phyloP scores from a whole-genome alignment of 2,797 vertebrate species.

The Gymnoscopelus braueri region DNA sequence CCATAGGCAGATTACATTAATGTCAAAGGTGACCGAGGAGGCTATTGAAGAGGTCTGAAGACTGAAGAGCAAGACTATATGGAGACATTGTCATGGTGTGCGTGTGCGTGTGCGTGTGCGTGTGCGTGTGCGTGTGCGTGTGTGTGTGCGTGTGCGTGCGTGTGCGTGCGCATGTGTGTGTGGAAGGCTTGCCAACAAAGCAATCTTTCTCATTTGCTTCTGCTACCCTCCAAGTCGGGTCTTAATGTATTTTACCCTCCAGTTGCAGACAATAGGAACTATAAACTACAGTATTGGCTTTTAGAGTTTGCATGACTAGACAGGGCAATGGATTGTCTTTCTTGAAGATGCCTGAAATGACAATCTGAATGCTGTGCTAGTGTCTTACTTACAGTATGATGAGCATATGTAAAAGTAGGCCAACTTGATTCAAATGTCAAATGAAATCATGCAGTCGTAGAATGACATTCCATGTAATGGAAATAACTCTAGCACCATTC shows the following conservation, averaged over 20 bases:
- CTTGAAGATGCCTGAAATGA: too few species aligned
- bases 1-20: too few species aligned
- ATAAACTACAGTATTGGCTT: constrained; percentile 10
- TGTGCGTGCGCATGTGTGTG: background rate
- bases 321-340: constrained; percentile 2
- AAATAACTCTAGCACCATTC: constrained; percentile 6
- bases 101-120: background rate
- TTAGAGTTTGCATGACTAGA: background rate
- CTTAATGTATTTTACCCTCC: constrained; percentile 12
- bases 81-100: background rate
- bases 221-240: constrained; percentile 1
- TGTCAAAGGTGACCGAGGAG: too few species aligned
- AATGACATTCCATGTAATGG: constrained; percentile 18
- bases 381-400: background rate
- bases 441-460: constrained; percentile 34
- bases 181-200: background rate
- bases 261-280: constrained; percentile 8
- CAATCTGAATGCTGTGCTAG: too few species aligned
- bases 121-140: background rate
- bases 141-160: background rate
- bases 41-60: too few species aligned
- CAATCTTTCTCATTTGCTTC: constrained; percentile 1
- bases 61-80: too few species aligned
- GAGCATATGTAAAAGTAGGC: constrained; percentile 39
- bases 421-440: constrained; percentile 39